Percentiles rank a stretch among this genome's conserved stretches.
phyloP scores from a whole-genome alignment of 2,888 invertebrate genomes.

The Thalpophila matura region DNA sequence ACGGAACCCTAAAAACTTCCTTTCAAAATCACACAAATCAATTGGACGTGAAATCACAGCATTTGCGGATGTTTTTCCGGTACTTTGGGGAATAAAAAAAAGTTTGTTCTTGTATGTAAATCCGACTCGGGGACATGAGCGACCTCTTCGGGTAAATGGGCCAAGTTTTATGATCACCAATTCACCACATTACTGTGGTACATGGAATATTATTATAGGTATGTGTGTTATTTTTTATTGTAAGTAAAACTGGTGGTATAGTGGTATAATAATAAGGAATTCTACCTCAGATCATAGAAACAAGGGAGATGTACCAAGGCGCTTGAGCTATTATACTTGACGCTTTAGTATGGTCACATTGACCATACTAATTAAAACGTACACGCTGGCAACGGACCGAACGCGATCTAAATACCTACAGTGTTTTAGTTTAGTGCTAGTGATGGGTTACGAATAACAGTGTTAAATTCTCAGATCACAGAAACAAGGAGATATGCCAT shows the following conservation, averaged over 20 bases:
- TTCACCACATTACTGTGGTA: constrained; percentile 13
- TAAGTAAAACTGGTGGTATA: neutral
- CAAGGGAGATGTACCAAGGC: too few relatives aligned
- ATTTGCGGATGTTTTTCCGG: constrained; percentile 35
- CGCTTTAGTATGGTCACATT: too few relatives aligned
- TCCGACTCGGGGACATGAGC: constrained; percentile 14
- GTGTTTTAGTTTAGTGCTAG: too few relatives aligned
- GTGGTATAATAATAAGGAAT: too few relatives aligned
- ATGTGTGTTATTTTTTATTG: constrained; percentile 4
- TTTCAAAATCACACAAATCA: constrained; percentile 50
- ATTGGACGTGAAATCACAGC: constrained; percentile 36
- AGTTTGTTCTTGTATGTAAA: constrained; percentile 46
- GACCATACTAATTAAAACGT: too few relatives aligned
- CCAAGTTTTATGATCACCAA: constrained; percentile 43
- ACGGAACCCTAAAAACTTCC: constrained; percentile 50
- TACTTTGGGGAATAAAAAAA: constrained; percentile 34
- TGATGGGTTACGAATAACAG: too few relatives aligned
- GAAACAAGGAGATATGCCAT: too few relatives aligned
- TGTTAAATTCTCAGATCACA: too few relatives aligned
- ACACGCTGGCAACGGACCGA: too few relatives aligned
- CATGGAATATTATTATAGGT: constrained; percentile 24
- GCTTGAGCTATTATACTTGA: too few relatives aligned
- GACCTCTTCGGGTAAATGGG: constrained; percentile 26
- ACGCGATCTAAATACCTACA: too few relatives aligned
- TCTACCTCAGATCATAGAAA: too few relatives aligned